phyloP scores from a whole-genome alignment of 2,888 invertebrate species.

The Drosophila imparisetae region DNA sequence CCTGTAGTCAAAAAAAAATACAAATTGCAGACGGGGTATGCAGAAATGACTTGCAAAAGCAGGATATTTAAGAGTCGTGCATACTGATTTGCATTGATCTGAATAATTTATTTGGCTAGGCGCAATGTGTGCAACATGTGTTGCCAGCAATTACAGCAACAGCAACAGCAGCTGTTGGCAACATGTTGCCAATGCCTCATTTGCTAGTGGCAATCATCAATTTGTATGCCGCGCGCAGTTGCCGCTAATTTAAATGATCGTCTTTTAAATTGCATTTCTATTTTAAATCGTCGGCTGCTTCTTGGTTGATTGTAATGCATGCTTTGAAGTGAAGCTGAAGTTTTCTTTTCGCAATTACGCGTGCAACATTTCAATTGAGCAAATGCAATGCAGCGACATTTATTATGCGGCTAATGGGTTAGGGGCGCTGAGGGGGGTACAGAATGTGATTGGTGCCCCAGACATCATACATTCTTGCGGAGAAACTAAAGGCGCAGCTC shows the following conservation, averaged over 20 bases:
- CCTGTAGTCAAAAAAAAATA: neutral
- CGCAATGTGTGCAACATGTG: slow-evolving; percentile 67
- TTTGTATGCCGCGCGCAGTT: slow-evolving; percentile 64
- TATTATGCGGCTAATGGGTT: slow-evolving; percentile 33
- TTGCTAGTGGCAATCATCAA: slow-evolving; percentile 59
- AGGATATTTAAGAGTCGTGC: slow-evolving; percentile 9
- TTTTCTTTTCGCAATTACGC: slow-evolving; percentile 72
- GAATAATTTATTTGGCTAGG: slow-evolving; percentile 13
- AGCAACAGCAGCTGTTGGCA: slow-evolving; percentile 62
- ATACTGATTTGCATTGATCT: neutral
- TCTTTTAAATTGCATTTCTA: slow-evolving; percentile 65
- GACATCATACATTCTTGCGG: slow-evolving; percentile 63
- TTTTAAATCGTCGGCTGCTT: slow-evolving; percentile 43
- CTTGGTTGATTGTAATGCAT: slow-evolving; percentile 36
- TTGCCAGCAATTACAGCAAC: slow-evolving; percentile 29
- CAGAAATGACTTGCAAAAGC: no score
- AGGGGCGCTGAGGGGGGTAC: neutral
- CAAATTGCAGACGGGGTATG: neutral
- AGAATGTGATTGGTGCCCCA: slow-evolving; percentile 23
- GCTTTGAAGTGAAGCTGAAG: slow-evolving; percentile 59
- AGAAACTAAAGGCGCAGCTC: slow-evolving; percentile 53
- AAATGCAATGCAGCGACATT: slow-evolving; percentile 57
- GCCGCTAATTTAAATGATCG: slow-evolving; percentile 71
- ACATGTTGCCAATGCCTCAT: slow-evolving; percentile 68
- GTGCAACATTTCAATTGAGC: slow-evolving; percentile 80